Base-by-base conservation (phyloP, 1,140 invertebrate species). In the Penaeus vannamei region DNA sequence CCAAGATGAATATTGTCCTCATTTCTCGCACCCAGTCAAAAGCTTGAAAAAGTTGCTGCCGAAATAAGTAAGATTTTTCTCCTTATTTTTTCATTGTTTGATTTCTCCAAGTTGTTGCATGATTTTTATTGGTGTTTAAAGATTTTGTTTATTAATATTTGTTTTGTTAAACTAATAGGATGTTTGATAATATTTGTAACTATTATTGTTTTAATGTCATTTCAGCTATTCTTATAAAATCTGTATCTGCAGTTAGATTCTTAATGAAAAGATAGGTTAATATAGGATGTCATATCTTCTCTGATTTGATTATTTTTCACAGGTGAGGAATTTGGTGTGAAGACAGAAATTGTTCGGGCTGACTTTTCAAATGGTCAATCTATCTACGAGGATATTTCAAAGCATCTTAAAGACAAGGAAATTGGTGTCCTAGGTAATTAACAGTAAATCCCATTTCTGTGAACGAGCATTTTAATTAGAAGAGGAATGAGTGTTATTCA, bases 21-120 rank as follows among this genome's bases (percentile, higher is more conserved):
- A 96, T 99, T 82, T 98, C 97, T 91, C 94, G 98, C 91, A 97
- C 96, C 0, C 92, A 96, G 91, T 93, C 94, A 2, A 99, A n/a
- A 99, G 93, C 93, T 99, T 20, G 94, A 90, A 36, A 69, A 20
- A n/a, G 72, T 83, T 10, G 91, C 91, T 22, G n/a, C 32, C 17
- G 90, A 91, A 20, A 62, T 91, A 20, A 66, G 90, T 91, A 76
- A 90, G 81, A 84, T 26, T 29, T n/a, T 29, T 17, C 69, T n/a
- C 10, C n/a, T 26, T 5, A 8, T 81, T 82, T 29, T 42, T 82
- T 64, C 17, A 19, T 76, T 14, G 69, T 14, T 14, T 76, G 26
- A 76, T 76, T 14, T 76, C 36, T 7, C 36, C 36, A 36, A 14
- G 46, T 84, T 84, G 22, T 84, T 84, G 46, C 46, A 23, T 60